phyloP scores from a whole-genome alignment of 2,888 invertebrate genomes.

The Noctua fimbriata region DNA sequence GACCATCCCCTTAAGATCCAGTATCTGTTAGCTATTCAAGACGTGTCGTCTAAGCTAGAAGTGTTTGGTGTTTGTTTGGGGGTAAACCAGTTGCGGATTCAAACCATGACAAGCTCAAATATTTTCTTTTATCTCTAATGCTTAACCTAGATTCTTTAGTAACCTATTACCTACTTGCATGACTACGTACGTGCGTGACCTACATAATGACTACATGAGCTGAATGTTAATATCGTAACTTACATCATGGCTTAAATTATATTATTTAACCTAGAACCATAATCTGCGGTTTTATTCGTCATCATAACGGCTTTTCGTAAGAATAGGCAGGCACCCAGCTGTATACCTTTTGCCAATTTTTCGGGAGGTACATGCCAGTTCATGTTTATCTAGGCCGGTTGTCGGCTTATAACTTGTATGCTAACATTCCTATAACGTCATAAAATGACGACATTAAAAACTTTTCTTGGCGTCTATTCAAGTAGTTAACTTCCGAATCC shows the following conservation, averaged over 20 bases:
- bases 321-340: background rate
- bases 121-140: background rate
- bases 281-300: background rate
- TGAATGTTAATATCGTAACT: background rate
- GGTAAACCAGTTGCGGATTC: too few species aligned
- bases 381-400: background rate
- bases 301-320: background rate
- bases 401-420: background rate
- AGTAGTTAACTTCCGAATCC: background rate
- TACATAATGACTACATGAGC: background rate
- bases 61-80: background rate
- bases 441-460: background rate
- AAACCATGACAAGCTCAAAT: background rate
- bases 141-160: constrained; percentile 4
- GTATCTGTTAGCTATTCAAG: background rate
- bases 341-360: background rate
- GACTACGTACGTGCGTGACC: background rate
- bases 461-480: background rate
- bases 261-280: background rate
- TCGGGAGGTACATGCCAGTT: background rate
- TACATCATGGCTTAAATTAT: background rate
- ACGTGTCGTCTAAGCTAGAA: background rate
- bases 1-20: background rate
- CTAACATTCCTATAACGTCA: background rate
- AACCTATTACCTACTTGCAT: background rate